Base-by-base conservation (phyloP, 2,888 invertebrate species). In the Andrena marginata region DNA sequence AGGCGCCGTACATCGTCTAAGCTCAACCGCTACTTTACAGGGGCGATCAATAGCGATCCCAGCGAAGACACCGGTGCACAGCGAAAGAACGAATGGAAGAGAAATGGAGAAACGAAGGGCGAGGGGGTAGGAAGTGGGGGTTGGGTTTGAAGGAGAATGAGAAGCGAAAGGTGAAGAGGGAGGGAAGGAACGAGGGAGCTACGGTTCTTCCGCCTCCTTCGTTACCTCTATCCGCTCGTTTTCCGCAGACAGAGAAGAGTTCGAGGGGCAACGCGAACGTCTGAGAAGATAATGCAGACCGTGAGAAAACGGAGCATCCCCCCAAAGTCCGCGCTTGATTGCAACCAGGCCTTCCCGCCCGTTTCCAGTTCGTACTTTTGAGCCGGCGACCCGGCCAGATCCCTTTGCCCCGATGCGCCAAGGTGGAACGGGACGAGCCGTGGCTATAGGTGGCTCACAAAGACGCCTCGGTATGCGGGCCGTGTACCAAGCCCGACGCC, bases 401-500 rank as follows among this genome's bases (percentile, higher is more conserved):
- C 77, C 81, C 85, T 90, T 90, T 84, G 80, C 85, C 65, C 77
- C 81, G 73, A 78, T 83, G 82, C 86, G 71, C 80, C 75, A 64
- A 76, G 20, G 78, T 71, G 69, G 72, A 80, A 84, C 76, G 83
- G 77, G 80, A 77, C 60, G 81, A 73, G 82, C 76, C 73, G 63
- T 4, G 75, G 26, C 63, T 80, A 77, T 71, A 82, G 80, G 56
- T 79, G 67, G 67, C 68, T 84, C 64, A 80, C 80, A 82, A 74
- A 78, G 85, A 87, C 77, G 76, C 42, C 76, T 77, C 68, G 82
- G 82, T 89, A 90, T 90, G 91, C 90, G 91, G 90, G 91, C 90
- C 87, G 85, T 88, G 87, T 87, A 87, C 85, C 72, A 65, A 84
- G 56, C 35, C 71, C 51, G 35, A 76, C 78, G 70, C 86, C 72